Percentiles rank a stretch among this genome's conserved stretches.
Conservation (phyloP, 64 coral and sea anemone genomes). For the Acropora yongei region DNA sequence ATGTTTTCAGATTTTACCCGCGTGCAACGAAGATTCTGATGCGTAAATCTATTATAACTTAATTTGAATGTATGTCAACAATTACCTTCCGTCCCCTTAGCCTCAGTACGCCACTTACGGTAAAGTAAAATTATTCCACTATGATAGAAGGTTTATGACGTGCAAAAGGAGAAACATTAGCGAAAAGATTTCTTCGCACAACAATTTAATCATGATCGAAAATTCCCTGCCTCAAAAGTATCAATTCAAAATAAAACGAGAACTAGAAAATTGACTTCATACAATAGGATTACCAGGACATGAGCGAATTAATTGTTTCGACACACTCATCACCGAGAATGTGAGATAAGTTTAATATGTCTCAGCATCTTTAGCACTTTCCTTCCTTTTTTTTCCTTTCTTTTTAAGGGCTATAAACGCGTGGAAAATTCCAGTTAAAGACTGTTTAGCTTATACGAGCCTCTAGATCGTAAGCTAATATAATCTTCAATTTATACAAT, state of each 20-base stretch:
- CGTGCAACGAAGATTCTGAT: not conserved
- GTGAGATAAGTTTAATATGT: not conserved
- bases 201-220: not conserved
- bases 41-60: not conserved
- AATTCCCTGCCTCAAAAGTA: not conserved
- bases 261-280: too few species aligned
- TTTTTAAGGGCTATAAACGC: not conserved
- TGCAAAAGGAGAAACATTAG: not conserved
- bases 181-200: not conserved
- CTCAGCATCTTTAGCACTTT: not conserved
- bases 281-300: too few species aligned
- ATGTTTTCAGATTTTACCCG: too few species aligned
- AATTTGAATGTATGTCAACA: too few species aligned
- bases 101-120: not conserved
- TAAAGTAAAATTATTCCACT: not conserved
- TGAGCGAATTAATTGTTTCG: not conserved
- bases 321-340: not conserved
- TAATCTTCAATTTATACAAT: too few species aligned
- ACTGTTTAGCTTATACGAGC: not conserved
- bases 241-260: not conserved
- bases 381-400: not conserved
- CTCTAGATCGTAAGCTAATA: too few species aligned
- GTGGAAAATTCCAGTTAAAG: not conserved
- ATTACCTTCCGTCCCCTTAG: not conserved
- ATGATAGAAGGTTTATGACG: not conserved